A percentile compares a stretch with the other conserved stretches of the same genome.
Evolutionary conservation across 2,888 invertebrate species (phyloP).

Genomic region (Mimumesa dahlbomi): DNA sequence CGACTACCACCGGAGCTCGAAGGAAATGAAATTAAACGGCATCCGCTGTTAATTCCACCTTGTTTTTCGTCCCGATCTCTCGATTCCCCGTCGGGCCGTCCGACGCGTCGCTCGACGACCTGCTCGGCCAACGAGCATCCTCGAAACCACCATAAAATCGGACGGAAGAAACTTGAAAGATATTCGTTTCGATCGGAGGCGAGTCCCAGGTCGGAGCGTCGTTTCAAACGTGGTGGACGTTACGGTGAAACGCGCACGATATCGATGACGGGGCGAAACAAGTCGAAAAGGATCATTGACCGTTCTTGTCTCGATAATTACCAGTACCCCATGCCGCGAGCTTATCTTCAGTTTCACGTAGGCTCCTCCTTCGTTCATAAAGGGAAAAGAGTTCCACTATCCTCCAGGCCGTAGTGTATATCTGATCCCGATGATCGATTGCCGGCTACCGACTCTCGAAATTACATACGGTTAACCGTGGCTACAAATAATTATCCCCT

Average conservation of each 20-base stretch:
- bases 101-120: too few relatives aligned
- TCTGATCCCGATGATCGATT: conserved; percentile 71
- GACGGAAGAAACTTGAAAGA: too few relatives aligned
- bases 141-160: too few relatives aligned
- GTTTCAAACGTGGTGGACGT: conserved; percentile 11
- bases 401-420: conserved; percentile 42
- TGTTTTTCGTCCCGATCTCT: too few relatives aligned
- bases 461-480: conserved; percentile 67
- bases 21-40: too few relatives aligned
- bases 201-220: not conserved
- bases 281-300: conserved; percentile 63
- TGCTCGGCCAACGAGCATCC: too few relatives aligned
- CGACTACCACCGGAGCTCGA: too few relatives aligned
- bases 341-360: conserved; percentile 66
- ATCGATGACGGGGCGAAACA: conserved; percentile 61
- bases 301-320: conserved; percentile 72
- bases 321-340: conserved; percentile 70
- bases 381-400: conserved; percentile 25
- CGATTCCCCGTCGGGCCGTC: too few relatives aligned
- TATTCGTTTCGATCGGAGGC: too few relatives aligned
- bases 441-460: conserved; percentile 71
- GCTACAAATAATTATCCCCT: conserved; percentile 63
- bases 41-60: too few relatives aligned
- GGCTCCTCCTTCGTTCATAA: conserved; percentile 43
- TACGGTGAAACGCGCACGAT: conserved; percentile 30